These are phyloP conservation scores for Rhodeus uyekii DNA, from an alignment of 2,797 vertebrate genomes.

Conservation along the genomic window DNA sequence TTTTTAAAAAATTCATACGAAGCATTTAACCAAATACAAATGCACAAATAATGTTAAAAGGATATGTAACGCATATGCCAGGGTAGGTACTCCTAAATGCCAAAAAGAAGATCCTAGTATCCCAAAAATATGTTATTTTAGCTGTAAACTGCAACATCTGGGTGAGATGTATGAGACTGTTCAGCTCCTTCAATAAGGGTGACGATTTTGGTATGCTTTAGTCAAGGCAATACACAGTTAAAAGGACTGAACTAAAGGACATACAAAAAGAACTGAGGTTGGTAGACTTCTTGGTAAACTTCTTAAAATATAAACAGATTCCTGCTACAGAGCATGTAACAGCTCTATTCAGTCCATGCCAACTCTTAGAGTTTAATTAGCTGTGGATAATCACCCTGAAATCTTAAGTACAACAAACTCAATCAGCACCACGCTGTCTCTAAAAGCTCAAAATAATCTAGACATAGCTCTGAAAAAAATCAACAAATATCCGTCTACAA, in stretches of 20 bases:
- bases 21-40: neutral
- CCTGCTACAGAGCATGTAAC: slow-evolving; percentile 1
- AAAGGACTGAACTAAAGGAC: no score
- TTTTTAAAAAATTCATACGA: neutral
- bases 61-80: neutral
- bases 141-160: neutral
- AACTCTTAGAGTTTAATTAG: slow-evolving; percentile 33
- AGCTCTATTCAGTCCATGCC: slow-evolving; percentile 3
- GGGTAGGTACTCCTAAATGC: neutral
- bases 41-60: neutral
- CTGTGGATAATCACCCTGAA: slow-evolving; percentile 23
- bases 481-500: neutral
- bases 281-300: neutral
- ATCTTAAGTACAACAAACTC: slow-evolving; percentile 25
- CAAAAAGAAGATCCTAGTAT: neutral
- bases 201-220: neutral
- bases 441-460: slow-evolving; percentile 15
- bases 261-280: neutral
- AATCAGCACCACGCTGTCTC: neutral
- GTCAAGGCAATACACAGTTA: neutral
- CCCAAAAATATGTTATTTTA: neutral
- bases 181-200: neutral
- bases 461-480: neutral
- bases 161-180: neutral
- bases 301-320: neutral